phyloP scores from a whole-genome alignment of 2,113 vertebrate species.

The Suricata suricatta region DNA sequence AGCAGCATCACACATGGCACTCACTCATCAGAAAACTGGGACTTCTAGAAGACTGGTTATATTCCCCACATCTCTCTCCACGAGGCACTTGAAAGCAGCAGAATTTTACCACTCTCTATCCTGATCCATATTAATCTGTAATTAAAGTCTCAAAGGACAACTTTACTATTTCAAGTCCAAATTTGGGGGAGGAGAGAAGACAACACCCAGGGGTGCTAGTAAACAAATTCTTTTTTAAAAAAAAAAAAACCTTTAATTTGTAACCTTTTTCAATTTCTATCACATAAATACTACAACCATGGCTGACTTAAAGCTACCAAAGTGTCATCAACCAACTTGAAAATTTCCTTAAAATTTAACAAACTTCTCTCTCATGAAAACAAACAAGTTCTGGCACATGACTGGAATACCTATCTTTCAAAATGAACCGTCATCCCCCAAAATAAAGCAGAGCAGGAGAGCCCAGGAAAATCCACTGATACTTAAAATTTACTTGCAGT shows the following conservation, averaged over 20 bases:
- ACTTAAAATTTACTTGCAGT: not conserved
- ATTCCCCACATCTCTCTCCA: not conserved
- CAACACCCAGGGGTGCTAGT: not conserved
- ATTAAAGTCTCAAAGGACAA: conserved; percentile 1
- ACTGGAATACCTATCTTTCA: not conserved
- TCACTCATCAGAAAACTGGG: not conserved
- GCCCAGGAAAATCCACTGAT: not conserved
- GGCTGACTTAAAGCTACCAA: not conserved
- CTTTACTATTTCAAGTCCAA: not conserved
- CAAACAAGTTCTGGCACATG: not conserved
- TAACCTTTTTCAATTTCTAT: not conserved
- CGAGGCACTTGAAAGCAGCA: not conserved
- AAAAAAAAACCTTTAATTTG: not conserved
- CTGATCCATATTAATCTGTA: not conserved
- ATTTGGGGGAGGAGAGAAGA: not conserved
- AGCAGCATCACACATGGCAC: not conserved
- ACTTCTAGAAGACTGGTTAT: not conserved
- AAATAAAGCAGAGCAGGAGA: not conserved
- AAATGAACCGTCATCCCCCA: not conserved
- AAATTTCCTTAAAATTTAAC: conserved; percentile 6
- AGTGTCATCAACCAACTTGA: not conserved
- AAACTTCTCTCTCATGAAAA: not conserved
- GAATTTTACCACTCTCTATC: not conserved
- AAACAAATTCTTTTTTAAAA: not conserved
- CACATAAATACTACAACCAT: not conserved